Conservation (phyloP, 23 tunicate genomes). For the Phallusia fumigata region DNA sequence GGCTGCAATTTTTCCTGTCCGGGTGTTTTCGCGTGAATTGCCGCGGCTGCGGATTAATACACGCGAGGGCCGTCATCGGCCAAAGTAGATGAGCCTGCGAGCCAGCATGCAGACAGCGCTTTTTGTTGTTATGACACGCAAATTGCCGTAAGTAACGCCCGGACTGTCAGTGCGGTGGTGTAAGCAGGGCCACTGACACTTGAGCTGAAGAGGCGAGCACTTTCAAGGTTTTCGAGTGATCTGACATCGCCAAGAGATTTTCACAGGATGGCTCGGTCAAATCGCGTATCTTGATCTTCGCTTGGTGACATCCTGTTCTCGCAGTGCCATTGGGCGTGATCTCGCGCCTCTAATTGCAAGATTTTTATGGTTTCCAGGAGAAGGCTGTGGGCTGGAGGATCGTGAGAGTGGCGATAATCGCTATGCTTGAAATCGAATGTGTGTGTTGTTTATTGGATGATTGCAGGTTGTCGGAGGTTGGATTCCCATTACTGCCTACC, state of each 20-base stretch:
- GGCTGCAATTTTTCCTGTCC: conserved; percentile 3
- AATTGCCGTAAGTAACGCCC: background rate
- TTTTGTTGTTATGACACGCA: conserved; percentile 8
- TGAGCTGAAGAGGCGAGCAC: background rate
- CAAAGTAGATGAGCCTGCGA: background rate
- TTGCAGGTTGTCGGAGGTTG: background rate
- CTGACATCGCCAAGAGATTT: too few species aligned
- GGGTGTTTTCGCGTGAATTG: background rate
- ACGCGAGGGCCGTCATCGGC: background rate
- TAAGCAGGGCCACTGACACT: background rate
- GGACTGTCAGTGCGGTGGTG: background rate
- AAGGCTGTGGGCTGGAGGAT: background rate
- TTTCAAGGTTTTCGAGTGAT: background rate
- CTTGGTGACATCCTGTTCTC: too few species aligned
- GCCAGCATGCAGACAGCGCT: background rate
- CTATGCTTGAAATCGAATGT: background rate
- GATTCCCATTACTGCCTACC: too few species aligned
- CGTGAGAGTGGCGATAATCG: background rate
- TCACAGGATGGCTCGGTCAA: too few species aligned
- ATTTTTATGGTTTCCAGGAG: background rate
- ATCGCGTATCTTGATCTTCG: too few species aligned
- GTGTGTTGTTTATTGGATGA: background rate
- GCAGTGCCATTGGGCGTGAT: background rate
- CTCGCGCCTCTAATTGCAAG: background rate
- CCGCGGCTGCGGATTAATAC: background rate